Evolutionary conservation across 2,113 vertebrate genomes (phyloP).

Genomic region (Nicator chloris): DNA sequence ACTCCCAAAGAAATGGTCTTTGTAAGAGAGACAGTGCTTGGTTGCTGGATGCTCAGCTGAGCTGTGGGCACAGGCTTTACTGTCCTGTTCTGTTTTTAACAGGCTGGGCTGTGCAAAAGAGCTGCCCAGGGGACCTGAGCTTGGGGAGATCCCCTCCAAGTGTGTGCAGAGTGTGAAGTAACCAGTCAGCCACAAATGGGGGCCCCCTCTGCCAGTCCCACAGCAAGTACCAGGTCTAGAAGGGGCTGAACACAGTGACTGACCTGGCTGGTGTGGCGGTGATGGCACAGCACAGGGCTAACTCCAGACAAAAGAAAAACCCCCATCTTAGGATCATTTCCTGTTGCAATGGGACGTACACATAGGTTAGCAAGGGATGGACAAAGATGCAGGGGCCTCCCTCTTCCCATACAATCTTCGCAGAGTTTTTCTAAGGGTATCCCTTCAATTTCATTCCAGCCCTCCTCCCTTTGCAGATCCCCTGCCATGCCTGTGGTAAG

Average conservation of each 20-base stretch:
- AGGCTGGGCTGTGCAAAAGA: not conserved
- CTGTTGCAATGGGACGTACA: not conserved
- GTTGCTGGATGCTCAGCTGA: not conserved
- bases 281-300: not conserved
- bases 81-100: not conserved
- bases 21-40: not conserved
- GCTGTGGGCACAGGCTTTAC: not conserved
- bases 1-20: not conserved
- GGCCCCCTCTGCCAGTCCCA: not conserved
- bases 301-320: not conserved
- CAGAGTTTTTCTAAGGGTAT: not conserved
- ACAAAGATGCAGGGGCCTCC: not conserved
- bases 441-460: not conserved
- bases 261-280: not conserved
- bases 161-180: not conserved
- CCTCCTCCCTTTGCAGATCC: not conserved
- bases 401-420: not conserved
- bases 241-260: not conserved
- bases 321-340: not conserved
- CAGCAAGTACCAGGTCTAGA: not conserved
- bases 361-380: not conserved
- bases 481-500: not conserved
- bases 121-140: not conserved
- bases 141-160: not conserved
- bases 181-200: rapidly evolving